Evolutionary conservation across 2,797 vertebrate species (phyloP).

Genomic region (Pagetopsis macropterus): DNA sequence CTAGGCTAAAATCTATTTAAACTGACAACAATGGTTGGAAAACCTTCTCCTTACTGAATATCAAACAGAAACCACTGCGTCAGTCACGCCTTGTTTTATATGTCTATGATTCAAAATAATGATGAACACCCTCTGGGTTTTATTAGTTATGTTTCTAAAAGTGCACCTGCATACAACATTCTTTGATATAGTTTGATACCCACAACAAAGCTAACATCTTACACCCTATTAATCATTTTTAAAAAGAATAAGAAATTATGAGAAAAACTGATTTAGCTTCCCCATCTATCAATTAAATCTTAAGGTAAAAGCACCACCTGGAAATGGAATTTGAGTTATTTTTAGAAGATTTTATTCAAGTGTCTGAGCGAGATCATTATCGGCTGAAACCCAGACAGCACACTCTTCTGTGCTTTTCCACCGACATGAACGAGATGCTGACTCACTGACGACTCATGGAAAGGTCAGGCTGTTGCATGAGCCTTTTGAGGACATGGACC

Average conservation of each 20-base stretch:
- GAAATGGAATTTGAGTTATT: slow-evolving; percentile 50
- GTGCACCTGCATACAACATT: slow-evolving; percentile 75
- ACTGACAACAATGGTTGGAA: slow-evolving; percentile 3
- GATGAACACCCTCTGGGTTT: slow-evolving; percentile 46
- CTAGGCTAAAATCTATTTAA: slow-evolving; percentile 23
- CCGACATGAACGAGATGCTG: slow-evolving; percentile 11
- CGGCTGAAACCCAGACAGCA: slow-evolving; percentile 27
- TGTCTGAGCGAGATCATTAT: slow-evolving; percentile 19
- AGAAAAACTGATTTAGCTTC: background rate
- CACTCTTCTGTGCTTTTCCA: slow-evolving; percentile 19
- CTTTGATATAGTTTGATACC: slow-evolving; percentile 58
- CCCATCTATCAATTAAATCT: slow-evolving; percentile 47
- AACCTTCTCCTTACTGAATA: background rate
- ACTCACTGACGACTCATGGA: slow-evolving; percentile 10
- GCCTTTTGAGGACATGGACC: slow-evolving; percentile 22
- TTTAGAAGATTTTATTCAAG: slow-evolving; percentile 36
- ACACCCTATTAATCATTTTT: slow-evolving; percentile 23
- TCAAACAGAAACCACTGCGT: slow-evolving; percentile 28
- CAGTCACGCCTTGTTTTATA: slow-evolving; percentile 7
- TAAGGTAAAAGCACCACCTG: slow-evolving; percentile 49
- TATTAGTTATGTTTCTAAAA: slow-evolving; percentile 60
- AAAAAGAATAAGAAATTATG: background rate
- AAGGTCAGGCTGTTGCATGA: slow-evolving; percentile 20
- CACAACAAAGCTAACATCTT: slow-evolving; percentile 33
- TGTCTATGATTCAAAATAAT: slow-evolving; percentile 6